phyloP scores from a whole-genome alignment of 2,797 vertebrate genomes.

The Cyclopterus lumpus region DNA sequence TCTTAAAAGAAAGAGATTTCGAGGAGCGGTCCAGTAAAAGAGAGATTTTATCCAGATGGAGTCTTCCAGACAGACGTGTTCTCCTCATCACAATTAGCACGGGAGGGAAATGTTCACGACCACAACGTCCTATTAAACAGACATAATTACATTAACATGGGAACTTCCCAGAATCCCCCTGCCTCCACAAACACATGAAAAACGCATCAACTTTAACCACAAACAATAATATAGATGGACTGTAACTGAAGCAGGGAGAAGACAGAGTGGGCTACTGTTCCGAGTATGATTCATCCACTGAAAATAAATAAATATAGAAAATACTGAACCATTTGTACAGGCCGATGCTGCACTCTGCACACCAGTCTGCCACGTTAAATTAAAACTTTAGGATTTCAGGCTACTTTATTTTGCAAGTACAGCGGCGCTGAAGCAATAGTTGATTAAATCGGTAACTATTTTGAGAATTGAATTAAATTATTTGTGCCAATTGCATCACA shows the following conservation, averaged over 20 bases:
- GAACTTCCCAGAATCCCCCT: constrained; percentile 72
- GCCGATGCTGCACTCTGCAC: not conserved
- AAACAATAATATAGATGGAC: constrained; percentile 56
- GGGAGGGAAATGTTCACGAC: constrained; percentile 63
- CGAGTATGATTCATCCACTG: constrained; percentile 22
- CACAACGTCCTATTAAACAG: constrained; percentile 66
- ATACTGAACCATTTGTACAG: not conserved
- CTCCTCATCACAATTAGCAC: constrained; percentile 72
- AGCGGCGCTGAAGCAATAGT: not conserved
- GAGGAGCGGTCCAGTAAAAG: constrained; percentile 66
- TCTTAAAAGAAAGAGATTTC: no score
- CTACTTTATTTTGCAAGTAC: not conserved
- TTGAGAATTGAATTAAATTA: not conserved
- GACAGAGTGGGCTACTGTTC: constrained; percentile 42
- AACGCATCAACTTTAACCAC: constrained; percentile 56
- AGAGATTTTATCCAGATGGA: constrained; percentile 75
- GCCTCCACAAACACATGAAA: constrained; percentile 58
- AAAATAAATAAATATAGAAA: not conserved
- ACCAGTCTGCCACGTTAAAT: not conserved
- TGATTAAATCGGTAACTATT: not conserved
- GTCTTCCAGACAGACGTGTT: constrained; percentile 53
- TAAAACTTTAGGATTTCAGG: not conserved
- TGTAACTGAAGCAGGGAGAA: constrained; percentile 38
- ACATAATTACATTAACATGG: constrained; percentile 75
- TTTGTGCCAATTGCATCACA: not conserved